Evolutionary conservation across 2,113 vertebrate species (phyloP), one percentile per base, ranked within the genome.

Genomic region (Machaerirhynchus nigripectus): DNA sequence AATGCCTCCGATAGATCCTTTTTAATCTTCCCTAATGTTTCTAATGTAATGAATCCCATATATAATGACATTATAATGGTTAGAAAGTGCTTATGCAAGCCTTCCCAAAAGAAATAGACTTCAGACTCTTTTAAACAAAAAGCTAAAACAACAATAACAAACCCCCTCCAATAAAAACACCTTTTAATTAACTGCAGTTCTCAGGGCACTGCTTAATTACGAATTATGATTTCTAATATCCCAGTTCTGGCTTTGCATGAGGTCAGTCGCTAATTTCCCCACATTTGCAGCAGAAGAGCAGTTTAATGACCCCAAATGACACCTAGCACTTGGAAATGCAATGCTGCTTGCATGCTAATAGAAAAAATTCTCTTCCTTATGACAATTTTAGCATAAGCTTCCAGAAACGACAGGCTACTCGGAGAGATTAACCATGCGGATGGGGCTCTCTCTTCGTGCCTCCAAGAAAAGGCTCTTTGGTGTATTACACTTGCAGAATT

Each of bases 11-110:
- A 79, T 44, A 94, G 93, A 93, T 94, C 80, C 92, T 94, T 97
- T 97, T 92, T 91, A 96, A 97, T 96, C 94, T 95, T 78, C 31
- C 21, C 74, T 97, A 96, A 96, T 96, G 92, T 95, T 77, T 94
- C 74, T 96, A 90, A 94, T 93, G 85, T 96, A 95, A 96, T 96
- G 95, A 95, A 91, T 92, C 88, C 67, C 80, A 94, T 95, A 92
- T 84, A 96, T 90, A 96, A 97, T 96, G 90, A 83, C 86, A 96
- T 95, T 92, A 91, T 96, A 96, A 96, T 87, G 77, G 86, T 87
- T 95, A 78, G 83, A 89, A 97, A 96, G 84, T 85, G 94, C 92
- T 97, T 96, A 92, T 85, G 89, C 92, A 96, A 96, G 93, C 79
- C 88, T 93, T 94, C 77, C 70, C 35, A 49, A 89, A 93, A 92